Base-by-base conservation (phyloP, 2,888 invertebrate species). In the Ophonus ardosiacus region DNA sequence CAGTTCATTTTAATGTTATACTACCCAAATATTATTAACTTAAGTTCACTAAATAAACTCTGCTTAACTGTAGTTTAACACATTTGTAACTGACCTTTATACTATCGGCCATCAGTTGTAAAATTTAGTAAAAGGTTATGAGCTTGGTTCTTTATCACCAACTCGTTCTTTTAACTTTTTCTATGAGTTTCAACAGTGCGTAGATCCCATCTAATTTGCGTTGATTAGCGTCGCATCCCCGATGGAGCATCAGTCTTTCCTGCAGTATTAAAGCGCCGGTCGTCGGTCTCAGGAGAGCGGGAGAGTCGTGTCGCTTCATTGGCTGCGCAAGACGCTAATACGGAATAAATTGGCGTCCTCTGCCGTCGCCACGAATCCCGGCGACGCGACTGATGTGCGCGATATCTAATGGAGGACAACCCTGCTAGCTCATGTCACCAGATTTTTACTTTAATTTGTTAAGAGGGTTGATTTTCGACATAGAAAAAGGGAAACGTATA, bases 291-390 rank as follows among this genome's bases (percentile, higher is more conserved):
- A 81, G 80, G 87, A 24, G 51, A 10, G 13, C 18, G 24, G 87
- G 87, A 87, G 87, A 86, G 87, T 15, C 71, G 87, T 85, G 88
- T 87, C 87, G 88, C 88, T 88, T 88, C 88, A 88, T 88, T 88
- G 88, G 88, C 86, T 86, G 87, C 88, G 87, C 86, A 87, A 87
- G 88, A 87, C 87, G 87, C 88, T 88, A 88, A 88, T 88, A 86
- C 87, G 87, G 88, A 88, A 88, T 88, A 88, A 88, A 88, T 88
- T 88, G 88, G 87, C 88, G 88, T 88, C 88, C 88, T 88, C 88
- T 88, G 87, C 87, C 87, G 88, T 88, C 88, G 87, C 86, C 86
- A 86, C 88, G 88, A 88, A 88, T 88, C 71, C 88, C 87, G 85
- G 86, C 87, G 86, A 80, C 78, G 81, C 43, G 74, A 18, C 7